Evolutionary conservation across 2,888 invertebrate genomes (phyloP), one percentile per base, ranked within the genome.

Genomic region (Trichopria drosophilae): DNA sequence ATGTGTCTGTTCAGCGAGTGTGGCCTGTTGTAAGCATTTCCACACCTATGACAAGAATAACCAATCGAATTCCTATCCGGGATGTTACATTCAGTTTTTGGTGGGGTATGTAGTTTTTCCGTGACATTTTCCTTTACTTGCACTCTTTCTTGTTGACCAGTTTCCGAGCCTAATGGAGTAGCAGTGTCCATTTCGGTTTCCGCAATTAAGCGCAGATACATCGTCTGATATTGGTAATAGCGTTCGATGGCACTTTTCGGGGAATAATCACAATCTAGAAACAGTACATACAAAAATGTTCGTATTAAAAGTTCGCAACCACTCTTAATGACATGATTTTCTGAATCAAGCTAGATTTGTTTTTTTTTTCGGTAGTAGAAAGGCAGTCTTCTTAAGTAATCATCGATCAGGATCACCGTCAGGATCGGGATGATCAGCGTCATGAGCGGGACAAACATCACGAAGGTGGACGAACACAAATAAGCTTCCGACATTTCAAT

Each of bases 1-100:
- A 82, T 77, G 64, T 83, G 83, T 40, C 82, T 75, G 61, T 80
- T 82, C 10, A 81, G 65, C 19, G 79, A 79, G 59, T 82, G 82
- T 12, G 79, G 78, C 23, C 82, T 76, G 7, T 81, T 79, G 64
- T 82, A 82, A 19, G 79, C 76, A 58, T 82, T 82, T 22, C 82
- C 82, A 65, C 82, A 82, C 26, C 80, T 77, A 18, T 77, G 76
- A 65, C 82, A 82, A 42, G 76, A 76, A 59, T 68, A 69, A 5
- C 55, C 59, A 4, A 53, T 41, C 1, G 48, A 10, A 6, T 61
- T 42, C 7, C 35, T n/a, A n/a, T n/a, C n/a, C n/a, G n/a, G n/a
- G n/a, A n/a, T n/a, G n/a, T n/a, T n/a, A n/a, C n/a, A n/a, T n/a
- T n/a, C n/a, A n/a, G n/a, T n/a, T n/a, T n/a, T n/a, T n/a, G n/a